Conservation (phyloP, 1,140 invertebrate species). For the Subanguina moxae region DNA sequence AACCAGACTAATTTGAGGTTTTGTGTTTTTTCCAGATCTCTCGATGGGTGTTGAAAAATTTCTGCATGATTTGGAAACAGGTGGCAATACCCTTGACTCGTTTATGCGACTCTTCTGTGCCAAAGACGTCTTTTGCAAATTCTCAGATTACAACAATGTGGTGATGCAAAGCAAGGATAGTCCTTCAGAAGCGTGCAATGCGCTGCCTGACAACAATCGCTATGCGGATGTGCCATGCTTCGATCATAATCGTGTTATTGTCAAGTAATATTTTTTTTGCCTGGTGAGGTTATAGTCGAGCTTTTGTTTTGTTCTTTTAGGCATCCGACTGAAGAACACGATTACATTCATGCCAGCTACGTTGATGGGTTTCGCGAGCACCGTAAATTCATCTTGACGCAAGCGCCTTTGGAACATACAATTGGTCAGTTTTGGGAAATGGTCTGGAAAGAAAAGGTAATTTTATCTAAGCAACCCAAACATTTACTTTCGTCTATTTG, state of each 20-base stretch:
- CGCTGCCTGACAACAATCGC: background rate
- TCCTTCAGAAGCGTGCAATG: background rate
- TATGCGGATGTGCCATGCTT: background rate
- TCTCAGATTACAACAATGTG: background rate
- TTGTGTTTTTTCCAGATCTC: background rate
- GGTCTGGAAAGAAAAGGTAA: conserved; percentile 39
- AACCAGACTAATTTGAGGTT: too few species aligned
- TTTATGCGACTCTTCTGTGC: background rate
- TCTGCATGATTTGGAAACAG: background rate
- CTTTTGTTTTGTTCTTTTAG: background rate
- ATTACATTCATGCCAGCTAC: background rate
- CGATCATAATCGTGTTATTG: background rate
- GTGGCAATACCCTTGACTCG: background rate
- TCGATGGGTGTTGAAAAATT: background rate
- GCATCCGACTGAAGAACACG: background rate
- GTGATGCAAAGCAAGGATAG: background rate
- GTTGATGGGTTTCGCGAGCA: conserved; percentile 29
- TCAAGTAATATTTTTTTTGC: conserved; percentile 1
- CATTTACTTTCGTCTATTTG: too few species aligned
- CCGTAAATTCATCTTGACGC: conserved; percentile 40
- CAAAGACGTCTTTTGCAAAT: background rate
- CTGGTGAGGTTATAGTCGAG: too few species aligned
- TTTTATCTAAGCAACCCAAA: too few species aligned
- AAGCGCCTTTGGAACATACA: conserved; percentile 35
- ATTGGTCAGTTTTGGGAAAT: conserved; percentile 42